phyloP scores from a whole-genome alignment of 2,888 invertebrate genomes.

The Amphipyra berbera region DNA sequence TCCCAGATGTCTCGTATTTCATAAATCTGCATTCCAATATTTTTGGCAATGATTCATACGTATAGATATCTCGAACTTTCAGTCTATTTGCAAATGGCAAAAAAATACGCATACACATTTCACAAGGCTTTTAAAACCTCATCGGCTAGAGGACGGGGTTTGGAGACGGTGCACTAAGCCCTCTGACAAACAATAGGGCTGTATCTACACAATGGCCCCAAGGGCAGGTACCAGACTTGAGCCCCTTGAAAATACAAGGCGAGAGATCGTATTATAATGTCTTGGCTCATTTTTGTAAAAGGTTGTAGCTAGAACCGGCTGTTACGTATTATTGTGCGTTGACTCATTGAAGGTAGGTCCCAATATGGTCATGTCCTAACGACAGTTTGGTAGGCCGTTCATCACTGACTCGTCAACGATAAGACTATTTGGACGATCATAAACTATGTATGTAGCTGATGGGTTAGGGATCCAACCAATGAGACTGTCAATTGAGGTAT shows the following conservation, averaged over 20 bases:
- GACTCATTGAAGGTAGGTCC: too few relatives aligned
- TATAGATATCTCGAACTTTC: slow-evolving; percentile 15
- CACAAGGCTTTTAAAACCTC: slow-evolving; percentile 10
- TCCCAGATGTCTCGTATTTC: too few relatives aligned
- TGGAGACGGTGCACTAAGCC: slow-evolving; percentile 17
- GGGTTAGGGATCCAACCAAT: too few relatives aligned
- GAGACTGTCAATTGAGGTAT: too few relatives aligned
- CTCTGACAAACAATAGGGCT: slow-evolving; percentile 38
- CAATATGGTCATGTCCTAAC: too few relatives aligned
- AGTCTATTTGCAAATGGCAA: slow-evolving; percentile 28
- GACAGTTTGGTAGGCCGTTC: too few relatives aligned
- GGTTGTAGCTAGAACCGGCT: too few relatives aligned
- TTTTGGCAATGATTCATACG: slow-evolving; percentile 32
- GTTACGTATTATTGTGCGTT: neutral
- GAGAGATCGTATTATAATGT: neutral
- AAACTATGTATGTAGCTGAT: too few relatives aligned
- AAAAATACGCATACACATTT: slow-evolving; percentile 32
- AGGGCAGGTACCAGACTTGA: slow-evolving; percentile 26
- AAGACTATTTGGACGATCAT: too few relatives aligned
- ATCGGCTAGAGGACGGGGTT: slow-evolving; percentile 7
- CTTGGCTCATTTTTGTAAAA: slow-evolving; percentile 4
- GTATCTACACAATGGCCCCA: slow-evolving; percentile 29
- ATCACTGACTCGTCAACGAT: too few relatives aligned
- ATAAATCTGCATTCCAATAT: neutral
- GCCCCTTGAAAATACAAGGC: slow-evolving; percentile 23